phyloP scores from a whole-genome alignment of 1,140 invertebrate species.

The Goniozus legneri region DNA sequence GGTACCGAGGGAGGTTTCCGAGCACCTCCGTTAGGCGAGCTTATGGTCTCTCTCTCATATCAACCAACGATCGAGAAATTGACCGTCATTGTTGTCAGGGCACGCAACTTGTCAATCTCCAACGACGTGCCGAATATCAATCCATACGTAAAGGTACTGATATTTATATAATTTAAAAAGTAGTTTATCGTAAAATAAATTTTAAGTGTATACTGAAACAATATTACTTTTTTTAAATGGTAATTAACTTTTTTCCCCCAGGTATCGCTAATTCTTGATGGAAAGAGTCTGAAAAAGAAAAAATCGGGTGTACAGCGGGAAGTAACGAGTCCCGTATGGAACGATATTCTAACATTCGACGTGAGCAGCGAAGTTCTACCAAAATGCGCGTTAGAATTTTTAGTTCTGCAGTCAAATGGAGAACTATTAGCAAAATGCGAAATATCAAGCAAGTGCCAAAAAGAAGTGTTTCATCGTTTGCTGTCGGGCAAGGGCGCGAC shows the following conservation, averaged over 20 bases:
- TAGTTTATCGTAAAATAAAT: not conserved
- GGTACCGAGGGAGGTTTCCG: constrained; percentile 35
- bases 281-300: constrained; percentile 80
- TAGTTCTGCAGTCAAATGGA: constrained; percentile 56
- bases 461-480: constrained; percentile 57
- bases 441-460: constrained; percentile 52
- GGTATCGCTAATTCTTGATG: constrained; percentile 72
- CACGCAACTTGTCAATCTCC: constrained; percentile 66
- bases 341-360: constrained; percentile 84
- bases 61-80: constrained; percentile 75
- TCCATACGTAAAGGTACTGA: constrained; percentile 77
- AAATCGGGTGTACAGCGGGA: constrained; percentile 85
- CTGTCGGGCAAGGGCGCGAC: constrained; percentile 57
- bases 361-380: constrained; percentile 60
- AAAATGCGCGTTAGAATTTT: constrained; percentile 55
- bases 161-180: constrained; percentile 1
- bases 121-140: constrained; percentile 62
- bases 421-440: constrained; percentile 55
- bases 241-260: constrained; percentile 9
- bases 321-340: constrained; percentile 81
- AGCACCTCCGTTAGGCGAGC: constrained; percentile 61
- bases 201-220: not conserved
- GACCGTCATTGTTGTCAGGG: constrained; percentile 78
- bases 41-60: constrained; percentile 82
- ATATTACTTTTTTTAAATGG: not conserved